A percentile compares a stretch with the other conserved stretches of the same genome.
Evolutionary conservation across 2,113 vertebrate genomes (phyloP).

Genomic region (Crotalus horridus): DNA sequence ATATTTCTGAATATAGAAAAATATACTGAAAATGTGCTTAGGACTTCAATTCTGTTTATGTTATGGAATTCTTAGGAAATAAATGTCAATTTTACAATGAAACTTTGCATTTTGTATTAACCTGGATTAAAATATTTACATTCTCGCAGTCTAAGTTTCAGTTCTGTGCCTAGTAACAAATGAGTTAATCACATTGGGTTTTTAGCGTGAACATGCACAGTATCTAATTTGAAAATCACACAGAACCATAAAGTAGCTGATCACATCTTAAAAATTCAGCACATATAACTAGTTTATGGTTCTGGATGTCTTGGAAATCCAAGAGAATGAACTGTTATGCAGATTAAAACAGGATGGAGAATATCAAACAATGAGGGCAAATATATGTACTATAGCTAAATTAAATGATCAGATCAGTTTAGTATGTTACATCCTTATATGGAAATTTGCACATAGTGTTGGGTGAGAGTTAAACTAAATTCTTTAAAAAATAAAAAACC

Average conservation of each 20-base stretch:
- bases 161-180: neutral
- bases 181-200: neutral
- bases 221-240: neutral
- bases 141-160: neutral
- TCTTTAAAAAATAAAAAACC: neutral
- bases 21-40: neutral
- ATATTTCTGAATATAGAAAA: neutral
- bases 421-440: neutral
- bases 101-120: neutral
- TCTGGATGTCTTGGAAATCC: neutral
- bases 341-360: neutral
- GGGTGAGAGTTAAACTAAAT: neutral
- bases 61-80: neutral
- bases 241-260: neutral
- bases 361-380: neutral
- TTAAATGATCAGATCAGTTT: neutral
- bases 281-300: neutral
- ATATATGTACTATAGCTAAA: neutral
- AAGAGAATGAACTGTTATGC: neutral
- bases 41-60: neutral
- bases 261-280: neutral
- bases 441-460: neutral
- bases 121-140: neutral
- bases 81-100: neutral
- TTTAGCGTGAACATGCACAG: neutral